Base-by-base conservation (phyloP, 2,797 vertebrate genomes). In the Fratercula arctica region DNA sequence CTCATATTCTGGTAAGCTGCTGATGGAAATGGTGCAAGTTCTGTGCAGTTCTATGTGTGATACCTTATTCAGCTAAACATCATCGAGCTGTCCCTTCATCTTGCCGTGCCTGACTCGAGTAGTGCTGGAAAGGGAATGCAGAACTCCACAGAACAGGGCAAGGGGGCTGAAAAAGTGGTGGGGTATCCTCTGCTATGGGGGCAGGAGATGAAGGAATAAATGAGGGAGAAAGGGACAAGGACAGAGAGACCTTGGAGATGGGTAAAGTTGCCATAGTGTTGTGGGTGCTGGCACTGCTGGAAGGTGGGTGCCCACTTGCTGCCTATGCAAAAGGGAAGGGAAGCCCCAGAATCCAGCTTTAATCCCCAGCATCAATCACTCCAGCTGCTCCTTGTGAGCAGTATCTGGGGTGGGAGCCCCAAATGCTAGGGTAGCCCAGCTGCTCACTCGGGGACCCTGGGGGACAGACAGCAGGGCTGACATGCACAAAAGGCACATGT, bases 401-500 rank as follows among this genome's bases (percentile, higher is more conserved):
- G 37, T 28, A 35, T 8, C 15, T 28, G 29, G 19, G 19, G 21
- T 29, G 20, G 21, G 35, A 48, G 43, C 31, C 63, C 37, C 73
- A 54, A 59, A 72, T 48, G 82, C 53, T n/a, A 18, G 10, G 18
- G 46, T 16, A 76, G 74, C 63, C 37, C 69, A 84, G 74, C 54
- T 69, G 78, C 54, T 48, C 33, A 16, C 26, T 9, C 0, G 0
- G 35, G 45, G 37, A 54, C 77, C 45, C 50, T 10, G 39, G 26
- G 50, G 35, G 20, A 66, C 35, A 11, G 33, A 39, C 74, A 73
- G 64, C 67, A 70, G 68, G 46, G 31, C 72, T 78, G 57, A 16
- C 80, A 29, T 29, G 66, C n/a, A 37, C 1, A 0, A n/a, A 69
- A n/a, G 23, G 15, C 31, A 13, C 25, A 19, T 0, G 4, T 16